Evolutionary conservation across 23 tunicate genomes (phyloP), one percentile per base, ranked within the genome.

Genomic region (Pegea sp.): DNA sequence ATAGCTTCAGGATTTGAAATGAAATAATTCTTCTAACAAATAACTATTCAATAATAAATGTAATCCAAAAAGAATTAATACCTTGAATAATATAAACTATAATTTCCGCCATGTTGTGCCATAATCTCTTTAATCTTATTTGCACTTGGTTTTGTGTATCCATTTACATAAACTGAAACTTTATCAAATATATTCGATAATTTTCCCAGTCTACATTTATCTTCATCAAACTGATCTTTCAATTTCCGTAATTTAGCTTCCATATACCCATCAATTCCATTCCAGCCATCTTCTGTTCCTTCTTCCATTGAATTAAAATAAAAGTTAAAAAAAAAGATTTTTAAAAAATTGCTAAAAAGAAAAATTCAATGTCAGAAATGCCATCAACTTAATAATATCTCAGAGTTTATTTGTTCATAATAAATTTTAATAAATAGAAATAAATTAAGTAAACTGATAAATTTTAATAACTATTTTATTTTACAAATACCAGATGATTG

Each of bases 51-150:
- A n/a, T n/a, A n/a, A n/a, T n/a, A n/a, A n/a, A n/a, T n/a, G n/a
- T n/a, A n/a, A n/a, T n/a, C n/a, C n/a, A n/a, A n/a, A n/a, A n/a
- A n/a, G n/a, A n/a, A n/a, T n/a, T n/a, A n/a, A n/a, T n/a, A 84
- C 95, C 95, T 84, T n/a, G 76, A 67, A 51, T 84, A 84, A 53
- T 84, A 84, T 5, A 63, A 43, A 58, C 69, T 77, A 64, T 60
- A 73, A 44, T 64, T 67, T 22, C 98, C 98, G 24, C 98, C 98
- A 70, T 89, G 75, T 58, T 76, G 74, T 2, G 76, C 65, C 81
- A 89, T 76, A 7, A 89, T 28, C 28, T 38, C 26, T 61, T 89
- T 89, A 59, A 89, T 51, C 51, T 89, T 67, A 62, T 76, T 76
- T 28, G 49, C 48, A 21, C 74, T 66, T 30, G 98, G 98, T 28